Evolutionary conservation across 2,888 invertebrate genomes (phyloP).

Genomic region (Lampropteryx suffumata): DNA sequence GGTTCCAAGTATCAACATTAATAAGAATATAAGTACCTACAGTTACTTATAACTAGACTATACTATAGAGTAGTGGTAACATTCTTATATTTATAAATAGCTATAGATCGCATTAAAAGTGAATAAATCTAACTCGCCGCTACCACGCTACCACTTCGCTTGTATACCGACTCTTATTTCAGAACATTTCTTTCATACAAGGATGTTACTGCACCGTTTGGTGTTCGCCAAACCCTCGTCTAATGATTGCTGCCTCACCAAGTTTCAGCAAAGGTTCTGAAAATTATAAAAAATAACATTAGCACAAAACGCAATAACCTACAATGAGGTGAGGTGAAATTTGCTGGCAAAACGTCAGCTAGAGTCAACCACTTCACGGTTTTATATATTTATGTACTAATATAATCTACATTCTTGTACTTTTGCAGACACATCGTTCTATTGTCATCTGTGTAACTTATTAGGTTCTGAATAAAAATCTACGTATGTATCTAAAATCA

Average conservation of each 20-base stretch:
- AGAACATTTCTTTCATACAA: conserved; percentile 15
- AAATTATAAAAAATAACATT: conserved; percentile 10
- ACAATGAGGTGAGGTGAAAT: too few relatives aligned
- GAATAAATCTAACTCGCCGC: conserved; percentile 25
- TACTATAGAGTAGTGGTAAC: conserved; percentile 1
- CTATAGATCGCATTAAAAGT: conserved; percentile 20
- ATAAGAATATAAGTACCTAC: not conserved
- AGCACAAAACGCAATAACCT: too few relatives aligned
- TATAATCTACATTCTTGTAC: too few relatives aligned
- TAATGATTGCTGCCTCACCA: conserved; percentile 10
- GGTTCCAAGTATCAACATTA: conserved; percentile 20
- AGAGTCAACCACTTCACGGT: too few relatives aligned
- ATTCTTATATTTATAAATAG: conserved; percentile 17
- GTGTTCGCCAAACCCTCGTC: not conserved
- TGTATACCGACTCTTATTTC: conserved; percentile 20
- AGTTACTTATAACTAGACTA: too few relatives aligned
- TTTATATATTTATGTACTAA: too few relatives aligned
- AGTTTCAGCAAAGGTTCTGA: conserved; percentile 13
- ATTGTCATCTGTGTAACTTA: too few relatives aligned
- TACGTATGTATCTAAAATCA: too few relatives aligned
- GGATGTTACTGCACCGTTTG: conserved; percentile 5
- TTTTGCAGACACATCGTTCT: too few relatives aligned
- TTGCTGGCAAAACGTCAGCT: too few relatives aligned
- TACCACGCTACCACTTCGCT: conserved; percentile 28
- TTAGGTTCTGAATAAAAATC: too few relatives aligned